Conservation (phyloP, 1,140 invertebrate genomes). For the Drosophila parabipectinata region DNA sequence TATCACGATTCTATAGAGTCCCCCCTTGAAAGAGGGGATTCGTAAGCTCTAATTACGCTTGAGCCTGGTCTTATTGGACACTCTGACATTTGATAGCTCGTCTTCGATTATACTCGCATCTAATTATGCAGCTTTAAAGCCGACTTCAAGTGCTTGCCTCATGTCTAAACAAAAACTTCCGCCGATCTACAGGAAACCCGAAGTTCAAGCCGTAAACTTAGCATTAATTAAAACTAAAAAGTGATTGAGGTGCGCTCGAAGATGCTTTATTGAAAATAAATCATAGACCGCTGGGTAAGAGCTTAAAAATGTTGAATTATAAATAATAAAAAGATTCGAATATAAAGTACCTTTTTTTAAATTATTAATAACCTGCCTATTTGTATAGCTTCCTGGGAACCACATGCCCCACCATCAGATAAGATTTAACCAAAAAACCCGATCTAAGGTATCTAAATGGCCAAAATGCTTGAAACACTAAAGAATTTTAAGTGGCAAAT, state of each 20-base stretch:
- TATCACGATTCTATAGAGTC: conserved; percentile 29
- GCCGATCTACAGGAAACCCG: conserved; percentile 71
- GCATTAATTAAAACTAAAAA: conserved; percentile 71
- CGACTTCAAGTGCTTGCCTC: conserved; percentile 58
- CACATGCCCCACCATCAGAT: conserved; percentile 16
- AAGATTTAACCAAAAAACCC: conserved; percentile 11
- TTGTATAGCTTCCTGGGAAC: neutral
- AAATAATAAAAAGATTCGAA: neutral
- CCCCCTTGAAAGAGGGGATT: conserved; percentile 6
- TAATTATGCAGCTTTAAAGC: conserved; percentile 64
- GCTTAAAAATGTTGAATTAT: neutral
- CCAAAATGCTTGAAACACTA: conserved; percentile 7
- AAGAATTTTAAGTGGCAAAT: neutral
- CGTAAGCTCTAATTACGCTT: conserved; percentile 31
- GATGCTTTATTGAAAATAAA: conserved; percentile 67
- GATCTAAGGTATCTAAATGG: conserved; percentile 2
- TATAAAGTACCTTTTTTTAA: conserved; percentile 2
- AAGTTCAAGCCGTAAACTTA: conserved; percentile 46
- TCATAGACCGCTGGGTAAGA: conserved; percentile 38
- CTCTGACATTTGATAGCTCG: conserved; percentile 58
- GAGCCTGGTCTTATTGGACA: conserved; percentile 28
- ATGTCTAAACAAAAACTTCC: conserved; percentile 69
- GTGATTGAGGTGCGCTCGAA: conserved; percentile 65
- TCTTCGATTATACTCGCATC: conserved; percentile 34
- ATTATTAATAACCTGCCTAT: neutral